phyloP scores from a whole-genome alignment of 2,797 vertebrate genomes.

The Danio aesculapii region DNA sequence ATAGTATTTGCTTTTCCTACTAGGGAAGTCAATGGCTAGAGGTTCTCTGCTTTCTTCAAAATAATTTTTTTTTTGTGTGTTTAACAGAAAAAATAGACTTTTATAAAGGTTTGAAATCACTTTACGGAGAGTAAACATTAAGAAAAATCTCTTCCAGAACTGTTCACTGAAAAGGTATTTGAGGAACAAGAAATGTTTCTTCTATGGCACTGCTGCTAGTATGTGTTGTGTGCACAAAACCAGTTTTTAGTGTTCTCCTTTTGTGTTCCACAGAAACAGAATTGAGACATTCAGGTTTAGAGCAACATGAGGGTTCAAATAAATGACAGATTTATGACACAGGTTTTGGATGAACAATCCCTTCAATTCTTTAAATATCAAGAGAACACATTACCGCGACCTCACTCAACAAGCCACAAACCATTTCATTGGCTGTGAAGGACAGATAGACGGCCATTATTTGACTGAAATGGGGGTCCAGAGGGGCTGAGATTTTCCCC shows the following conservation, averaged over 20 bases:
- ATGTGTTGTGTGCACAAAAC: not conserved
- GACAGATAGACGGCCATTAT: slow-evolving; percentile 32
- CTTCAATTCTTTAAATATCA: slow-evolving; percentile 13
- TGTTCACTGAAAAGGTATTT: not conserved
- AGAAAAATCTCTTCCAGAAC: not conserved
- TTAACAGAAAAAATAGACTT: not conserved
- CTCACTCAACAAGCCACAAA: slow-evolving; percentile 1
- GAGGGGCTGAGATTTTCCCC: slow-evolving; percentile 11
- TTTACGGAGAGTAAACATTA: too few relatives aligned
- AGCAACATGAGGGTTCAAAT: not conserved
- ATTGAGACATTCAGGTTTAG: not conserved
- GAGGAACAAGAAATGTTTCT: slow-evolving; percentile 5
- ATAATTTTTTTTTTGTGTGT: too few relatives aligned
- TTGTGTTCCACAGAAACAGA: not conserved
- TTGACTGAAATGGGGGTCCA: slow-evolving; percentile 21
- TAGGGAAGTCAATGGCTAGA: too few relatives aligned
- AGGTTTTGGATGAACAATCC: not conserved
- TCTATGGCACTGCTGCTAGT: not conserved
- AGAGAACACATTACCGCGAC: slow-evolving; percentile 20
- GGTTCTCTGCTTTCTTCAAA: too few relatives aligned
- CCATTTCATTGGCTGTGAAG: slow-evolving; percentile 26
- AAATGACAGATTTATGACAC: slow-evolving; percentile 4
- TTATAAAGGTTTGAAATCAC: not conserved
- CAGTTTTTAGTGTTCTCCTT: not conserved
- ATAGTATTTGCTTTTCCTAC: too few relatives aligned